Base-by-base conservation (phyloP, 2,888 invertebrate species). In the Fragum whitleyi region DNA sequence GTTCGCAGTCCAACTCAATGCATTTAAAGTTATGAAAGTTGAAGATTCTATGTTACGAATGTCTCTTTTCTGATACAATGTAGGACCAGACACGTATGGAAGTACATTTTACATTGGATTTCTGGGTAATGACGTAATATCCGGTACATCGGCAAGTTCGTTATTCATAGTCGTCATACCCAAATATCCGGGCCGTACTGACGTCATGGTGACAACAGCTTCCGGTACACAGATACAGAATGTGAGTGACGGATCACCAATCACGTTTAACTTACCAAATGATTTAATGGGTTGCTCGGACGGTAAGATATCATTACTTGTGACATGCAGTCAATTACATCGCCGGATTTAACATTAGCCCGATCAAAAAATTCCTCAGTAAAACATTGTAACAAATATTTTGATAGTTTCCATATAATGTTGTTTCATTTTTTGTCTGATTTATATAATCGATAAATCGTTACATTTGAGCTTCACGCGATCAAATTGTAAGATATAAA, bases 61-160 rank as follows among this genome's bases (percentile, higher is more conserved):
- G n/a, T 36, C 9, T 36, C 32, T 36, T 36, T 36, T 36, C 9
- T 36, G 32, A 3, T n/a, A 36, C 3, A 36, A 47, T 3, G 14
- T 16, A 85, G 84, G 81, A 36, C 78, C 77, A 23, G 84, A 85
- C 67, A 71, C 67, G 23, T 85, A 69, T 23, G 84, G 84, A 11
- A 74, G 71, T 0, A 53, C 62, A 3, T 81, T 79, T 61, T 74
- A 62, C 32, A 32, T 85, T 28, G 84, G 81, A 1, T 79, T 85
- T 53, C 79, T 81, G 14, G 74, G 84, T 21, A 81, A 79, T 53
- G 81, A 84, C 32, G 62, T 70, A 2, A 42, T 76, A 11, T 26
- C 51, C 21, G 76, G 61, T 7, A 39, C 69, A 7, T 77, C 77
- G 7, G 26, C 67, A 3, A 62, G 53, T 9, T 47, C 53, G 9